Conservation (phyloP, 2,113 vertebrate genomes). For the Centrocercus urophasianus region DNA sequence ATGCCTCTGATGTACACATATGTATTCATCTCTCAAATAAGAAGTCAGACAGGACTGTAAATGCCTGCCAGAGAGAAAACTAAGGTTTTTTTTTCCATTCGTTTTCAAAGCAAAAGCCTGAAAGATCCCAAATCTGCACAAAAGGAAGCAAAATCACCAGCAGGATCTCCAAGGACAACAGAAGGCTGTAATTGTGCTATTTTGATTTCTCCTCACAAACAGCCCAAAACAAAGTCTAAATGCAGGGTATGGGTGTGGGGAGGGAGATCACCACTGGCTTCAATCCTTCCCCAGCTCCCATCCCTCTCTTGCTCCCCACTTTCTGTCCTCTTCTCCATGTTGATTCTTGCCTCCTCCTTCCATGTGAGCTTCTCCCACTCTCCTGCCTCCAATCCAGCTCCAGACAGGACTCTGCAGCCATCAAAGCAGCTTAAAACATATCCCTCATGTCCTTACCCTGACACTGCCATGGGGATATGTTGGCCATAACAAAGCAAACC, state of each 20-base stretch:
- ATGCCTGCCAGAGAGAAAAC: neutral
- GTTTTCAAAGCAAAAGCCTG: neutral
- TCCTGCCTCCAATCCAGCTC: neutral
- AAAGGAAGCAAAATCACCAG: neutral
- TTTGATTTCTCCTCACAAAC: neutral
- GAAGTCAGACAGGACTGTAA: fast-evolving
- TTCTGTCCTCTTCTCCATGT: neutral
- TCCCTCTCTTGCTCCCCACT: neutral
- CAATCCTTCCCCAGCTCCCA: too few species aligned
- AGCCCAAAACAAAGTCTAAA: neutral
- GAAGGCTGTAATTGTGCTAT: neutral
- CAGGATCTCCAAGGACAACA: neutral
- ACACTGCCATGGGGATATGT: neutral
- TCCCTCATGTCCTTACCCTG: neutral
- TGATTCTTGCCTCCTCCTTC: fast-evolving
- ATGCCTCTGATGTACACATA: fast-evolving
- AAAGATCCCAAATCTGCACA: fast-evolving
- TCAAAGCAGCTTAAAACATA: neutral
- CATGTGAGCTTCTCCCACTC: fast-evolving
- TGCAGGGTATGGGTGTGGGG: fast-evolving
- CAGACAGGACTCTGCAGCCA: neutral
- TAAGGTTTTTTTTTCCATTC: neutral
- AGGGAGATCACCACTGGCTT: too few species aligned
- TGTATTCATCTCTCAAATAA: fast-evolving
- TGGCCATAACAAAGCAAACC: neutral